Percentiles rank a stretch among this genome's conserved stretches.
Evolutionary conservation across 2,113 vertebrate genomes (phyloP).

Genomic region (Calyptomena viridis): DNA sequence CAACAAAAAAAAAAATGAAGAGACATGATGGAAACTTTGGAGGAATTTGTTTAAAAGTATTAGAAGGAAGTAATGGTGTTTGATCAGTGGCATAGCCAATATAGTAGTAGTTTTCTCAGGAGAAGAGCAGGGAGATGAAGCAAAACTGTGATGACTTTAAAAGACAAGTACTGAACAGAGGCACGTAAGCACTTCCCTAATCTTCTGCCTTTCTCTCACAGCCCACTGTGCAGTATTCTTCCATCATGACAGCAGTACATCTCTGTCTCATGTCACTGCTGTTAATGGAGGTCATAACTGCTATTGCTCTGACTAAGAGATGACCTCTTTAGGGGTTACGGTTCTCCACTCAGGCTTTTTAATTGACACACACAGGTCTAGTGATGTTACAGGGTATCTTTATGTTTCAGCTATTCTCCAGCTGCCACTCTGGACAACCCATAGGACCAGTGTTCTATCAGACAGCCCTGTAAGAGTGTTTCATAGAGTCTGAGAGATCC

Average conservation of each 20-base stretch:
- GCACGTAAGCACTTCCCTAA: not conserved
- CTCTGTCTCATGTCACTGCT: not conserved
- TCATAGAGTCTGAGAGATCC: not conserved
- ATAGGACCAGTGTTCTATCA: not conserved
- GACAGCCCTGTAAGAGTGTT: not conserved
- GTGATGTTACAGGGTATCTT: not conserved
- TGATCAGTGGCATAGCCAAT: not conserved
- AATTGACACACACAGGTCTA: fast-evolving
- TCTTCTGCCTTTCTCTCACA: not conserved
- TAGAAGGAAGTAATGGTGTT: not conserved
- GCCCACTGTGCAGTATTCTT: not conserved
- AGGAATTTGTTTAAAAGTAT: not conserved
- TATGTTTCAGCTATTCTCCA: not conserved
- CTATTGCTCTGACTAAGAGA: not conserved
- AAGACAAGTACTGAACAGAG: not conserved
- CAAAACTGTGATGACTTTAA: not conserved
- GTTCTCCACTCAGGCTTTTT: not conserved
- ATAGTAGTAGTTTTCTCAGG: not conserved
- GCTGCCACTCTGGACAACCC: not conserved
- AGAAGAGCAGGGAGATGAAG: not conserved
- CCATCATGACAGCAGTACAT: fast-evolving
- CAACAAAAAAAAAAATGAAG: not conserved
- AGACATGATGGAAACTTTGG: not conserved
- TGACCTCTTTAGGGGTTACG: not conserved
- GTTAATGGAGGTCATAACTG: not conserved